Base-by-base conservation (phyloP, 2,888 invertebrate species). In the Phania funesta region DNA sequence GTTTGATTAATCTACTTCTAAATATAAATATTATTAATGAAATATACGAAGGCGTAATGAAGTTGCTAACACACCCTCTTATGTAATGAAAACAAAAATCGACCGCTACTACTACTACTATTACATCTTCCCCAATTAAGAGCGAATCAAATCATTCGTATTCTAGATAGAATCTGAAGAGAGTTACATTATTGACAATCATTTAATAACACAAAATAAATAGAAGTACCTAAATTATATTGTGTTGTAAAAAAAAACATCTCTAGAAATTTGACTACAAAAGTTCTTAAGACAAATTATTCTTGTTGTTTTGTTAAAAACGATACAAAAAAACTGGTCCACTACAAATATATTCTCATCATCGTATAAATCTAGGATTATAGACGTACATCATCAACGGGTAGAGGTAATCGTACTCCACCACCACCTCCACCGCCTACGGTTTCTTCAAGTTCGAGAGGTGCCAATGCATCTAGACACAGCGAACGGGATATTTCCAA, bases 311-410 rank as follows among this genome's bases (percentile, higher is more conserved):
- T 68, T 76, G 50, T 58, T 58, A 67, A 75, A 65, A 68, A 70
- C 60, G 54, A 52, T 86, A 85, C 84, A 86, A 86, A 86, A 85
- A 86, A 89, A 87, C 86, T 89, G 88, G 86, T 86, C 90, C 71
- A 78, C 78, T 82, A 74, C 78, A 82, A 74, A 82, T 82, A 78
- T 82, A 85, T 87, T 88, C 86, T 89, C 89, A 87, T 91, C 90
- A 88, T 88, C 89, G 86, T 87, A 73, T 65, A 89, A 86, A 87
- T 89, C 87, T 89, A 90, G 88, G 90, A 91, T 86, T 90, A 90
- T 86, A 89, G 90, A 86, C 91, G 90, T 64, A 89, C 89, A 67
- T 85, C 88, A 60, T 88, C 89, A 78, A 86, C 85, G 24, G 85
- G 86, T 68, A 89, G 90, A 85, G 90, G 88, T 60, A 90, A 90